Evolutionary conservation across 2,113 vertebrate species (phyloP).

Genomic region (Rana temporaria): DNA sequence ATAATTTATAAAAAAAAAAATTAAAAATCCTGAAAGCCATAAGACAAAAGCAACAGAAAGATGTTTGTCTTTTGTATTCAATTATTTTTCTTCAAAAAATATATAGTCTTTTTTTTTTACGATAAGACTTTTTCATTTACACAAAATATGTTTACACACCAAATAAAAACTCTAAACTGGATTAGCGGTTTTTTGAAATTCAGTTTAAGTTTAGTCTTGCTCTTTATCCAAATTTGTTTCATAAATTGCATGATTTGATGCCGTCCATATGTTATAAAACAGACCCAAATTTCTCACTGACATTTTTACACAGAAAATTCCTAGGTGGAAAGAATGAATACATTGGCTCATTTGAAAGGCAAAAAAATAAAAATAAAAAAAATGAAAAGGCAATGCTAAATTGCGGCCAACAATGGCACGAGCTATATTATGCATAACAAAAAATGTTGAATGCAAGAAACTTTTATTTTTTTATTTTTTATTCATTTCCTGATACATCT

Average conservation of each 20-base stretch:
- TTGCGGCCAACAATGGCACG: not conserved
- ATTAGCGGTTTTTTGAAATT: slow-evolving; percentile 36
- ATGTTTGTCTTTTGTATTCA: not conserved
- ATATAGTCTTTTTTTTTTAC: slow-evolving; percentile 1
- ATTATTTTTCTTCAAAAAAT: not conserved
- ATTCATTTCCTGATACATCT: not conserved
- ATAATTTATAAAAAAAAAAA: too few species aligned
- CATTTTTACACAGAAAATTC: not conserved
- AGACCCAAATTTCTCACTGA: not conserved
- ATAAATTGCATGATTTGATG: slow-evolving; percentile 29
- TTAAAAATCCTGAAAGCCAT: too few species aligned
- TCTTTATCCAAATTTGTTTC: slow-evolving; percentile 19
- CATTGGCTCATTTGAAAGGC: not conserved
- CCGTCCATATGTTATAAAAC: slow-evolving; percentile 19
- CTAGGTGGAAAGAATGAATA: not conserved
- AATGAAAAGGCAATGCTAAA: slow-evolving; percentile 2
- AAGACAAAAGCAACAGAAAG: too few species aligned
- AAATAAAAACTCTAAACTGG: slow-evolving; percentile 1
- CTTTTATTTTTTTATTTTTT: not conserved
- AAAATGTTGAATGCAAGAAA: not conserved
- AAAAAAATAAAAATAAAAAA: not conserved
- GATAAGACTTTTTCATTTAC: slow-evolving; percentile 2
- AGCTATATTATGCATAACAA: not conserved
- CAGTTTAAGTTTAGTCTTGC: slow-evolving; percentile 40
- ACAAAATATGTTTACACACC: slow-evolving; percentile 1